These are phyloP conservation scores for Ceyx cyanopectus DNA, from an alignment of 2,113 vertebrate genomes.

Conservation along the genomic window DNA sequence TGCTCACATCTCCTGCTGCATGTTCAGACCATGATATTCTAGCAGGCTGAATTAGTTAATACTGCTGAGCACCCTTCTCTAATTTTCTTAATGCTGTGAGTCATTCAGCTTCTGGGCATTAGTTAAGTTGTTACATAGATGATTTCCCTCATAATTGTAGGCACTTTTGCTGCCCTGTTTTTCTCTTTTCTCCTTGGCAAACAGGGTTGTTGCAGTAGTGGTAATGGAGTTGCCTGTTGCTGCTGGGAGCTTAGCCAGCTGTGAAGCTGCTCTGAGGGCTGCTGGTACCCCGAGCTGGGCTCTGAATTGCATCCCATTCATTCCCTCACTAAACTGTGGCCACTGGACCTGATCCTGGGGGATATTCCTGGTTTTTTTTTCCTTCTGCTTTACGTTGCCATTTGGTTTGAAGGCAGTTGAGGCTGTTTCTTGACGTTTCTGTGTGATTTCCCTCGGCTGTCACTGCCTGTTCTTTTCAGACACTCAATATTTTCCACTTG, in stretches of 20 bases:
- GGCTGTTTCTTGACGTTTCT: not conserved
- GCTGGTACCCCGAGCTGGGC: not conserved
- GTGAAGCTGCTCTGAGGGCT: slow-evolving; percentile 42
- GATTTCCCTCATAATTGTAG: slow-evolving; percentile 67
- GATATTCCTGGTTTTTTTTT: not conserved
- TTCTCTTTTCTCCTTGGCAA: slow-evolving; percentile 57
- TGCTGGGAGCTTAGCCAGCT: slow-evolving; percentile 55
- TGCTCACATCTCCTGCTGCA: not conserved
- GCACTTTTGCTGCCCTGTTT: slow-evolving; percentile 57
- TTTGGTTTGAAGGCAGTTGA: not conserved
- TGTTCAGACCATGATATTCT: not conserved
- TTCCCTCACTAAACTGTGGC: slow-evolving; percentile 4
- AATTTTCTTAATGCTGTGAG: slow-evolving; percentile 61
- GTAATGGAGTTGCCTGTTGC: slow-evolving; percentile 63
- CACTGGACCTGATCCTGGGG: not conserved
- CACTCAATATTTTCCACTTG: not conserved
- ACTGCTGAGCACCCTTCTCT: slow-evolving; percentile 46
- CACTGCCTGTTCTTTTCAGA: not conserved
- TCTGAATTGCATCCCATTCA: slow-evolving; percentile 33
- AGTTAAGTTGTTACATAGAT: slow-evolving; percentile 73
- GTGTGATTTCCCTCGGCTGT: not conserved
- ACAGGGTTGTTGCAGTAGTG: slow-evolving; percentile 31
- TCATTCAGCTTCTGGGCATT: slow-evolving; percentile 65
- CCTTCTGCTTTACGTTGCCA: not conserved
- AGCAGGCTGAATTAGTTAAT: slow-evolving; percentile 26